These are phyloP conservation scores for Hozukius guyotensis DNA, from an alignment of 2,797 vertebrate species.

Conservation along the genomic window DNA sequence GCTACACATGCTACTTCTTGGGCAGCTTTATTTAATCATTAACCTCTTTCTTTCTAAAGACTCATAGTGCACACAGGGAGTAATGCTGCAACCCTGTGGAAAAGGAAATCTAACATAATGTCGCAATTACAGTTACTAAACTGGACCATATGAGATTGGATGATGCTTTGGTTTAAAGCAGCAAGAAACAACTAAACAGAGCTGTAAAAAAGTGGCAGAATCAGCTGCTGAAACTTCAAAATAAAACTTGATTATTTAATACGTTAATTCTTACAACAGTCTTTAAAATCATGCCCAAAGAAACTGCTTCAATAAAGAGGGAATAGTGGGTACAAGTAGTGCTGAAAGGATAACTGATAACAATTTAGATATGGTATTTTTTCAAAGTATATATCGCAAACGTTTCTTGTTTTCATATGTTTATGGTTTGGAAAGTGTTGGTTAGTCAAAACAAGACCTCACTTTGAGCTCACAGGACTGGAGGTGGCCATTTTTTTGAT, in stretches of 20 bases:
- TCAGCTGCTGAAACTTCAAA: neutral
- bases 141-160: neutral
- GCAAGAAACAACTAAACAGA: neutral
- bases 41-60: conserved; percentile 16
- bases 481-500: neutral
- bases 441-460: neutral
- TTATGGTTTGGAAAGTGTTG: neutral
- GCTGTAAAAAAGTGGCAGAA: neutral
- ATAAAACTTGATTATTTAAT: neutral
- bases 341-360: neutral
- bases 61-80: neutral
- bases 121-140: neutral
- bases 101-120: neutral
- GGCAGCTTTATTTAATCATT: conserved; percentile 35
- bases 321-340: neutral
- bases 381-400: neutral
- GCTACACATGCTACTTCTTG: conserved; percentile 12
- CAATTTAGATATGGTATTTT: neutral
- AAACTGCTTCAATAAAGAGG: neutral
- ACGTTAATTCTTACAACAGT: neutral
- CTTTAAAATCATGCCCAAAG: neutral
- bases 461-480: neutral
- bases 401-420: neutral
- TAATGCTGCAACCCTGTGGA: neutral
- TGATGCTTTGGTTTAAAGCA: neutral